These are phyloP conservation scores for Climacteris rufus DNA, from an alignment of 2,113 vertebrate species.

Conservation along the genomic window DNA sequence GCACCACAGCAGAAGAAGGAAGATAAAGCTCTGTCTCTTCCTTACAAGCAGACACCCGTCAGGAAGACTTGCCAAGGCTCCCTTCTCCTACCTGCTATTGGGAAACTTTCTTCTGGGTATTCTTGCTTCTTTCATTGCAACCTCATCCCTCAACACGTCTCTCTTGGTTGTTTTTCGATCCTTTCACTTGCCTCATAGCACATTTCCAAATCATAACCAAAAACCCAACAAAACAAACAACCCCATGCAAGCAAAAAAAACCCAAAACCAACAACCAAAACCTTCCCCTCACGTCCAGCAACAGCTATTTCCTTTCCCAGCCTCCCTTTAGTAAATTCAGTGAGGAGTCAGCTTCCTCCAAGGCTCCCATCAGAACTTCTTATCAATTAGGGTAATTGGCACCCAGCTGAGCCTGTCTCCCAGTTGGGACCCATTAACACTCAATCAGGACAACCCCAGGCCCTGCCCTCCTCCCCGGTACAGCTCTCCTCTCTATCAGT, in stretches of 20 bases:
- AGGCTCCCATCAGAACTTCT: neutral
- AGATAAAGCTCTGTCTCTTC: neutral
- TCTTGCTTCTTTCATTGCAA: neutral
- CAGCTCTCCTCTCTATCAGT: neutral
- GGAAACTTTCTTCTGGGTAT: neutral
- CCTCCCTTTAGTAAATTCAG: neutral
- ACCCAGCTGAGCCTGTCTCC: constrained; percentile 52
- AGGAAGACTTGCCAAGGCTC: neutral
- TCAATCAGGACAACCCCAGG: constrained; percentile 3
- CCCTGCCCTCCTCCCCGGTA: neutral
- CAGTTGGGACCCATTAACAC: constrained; percentile 45
- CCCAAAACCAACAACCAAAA: neutral
- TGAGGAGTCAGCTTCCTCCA: neutral
- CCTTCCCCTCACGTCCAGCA: neutral
- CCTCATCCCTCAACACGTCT: neutral
- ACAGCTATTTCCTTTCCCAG: neutral
- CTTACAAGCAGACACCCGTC: neutral
- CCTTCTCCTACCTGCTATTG: neutral
- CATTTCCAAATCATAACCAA: neutral
- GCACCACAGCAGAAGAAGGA: neutral
- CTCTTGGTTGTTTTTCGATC: too few relatives aligned
- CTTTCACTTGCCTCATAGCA: neutral
- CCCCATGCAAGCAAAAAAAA: neutral
- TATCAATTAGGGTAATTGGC: constrained; percentile 29
- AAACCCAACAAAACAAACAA: neutral